Evolutionary conservation across 2,113 vertebrate species (phyloP).

Genomic region (Perca fluviatilis): DNA sequence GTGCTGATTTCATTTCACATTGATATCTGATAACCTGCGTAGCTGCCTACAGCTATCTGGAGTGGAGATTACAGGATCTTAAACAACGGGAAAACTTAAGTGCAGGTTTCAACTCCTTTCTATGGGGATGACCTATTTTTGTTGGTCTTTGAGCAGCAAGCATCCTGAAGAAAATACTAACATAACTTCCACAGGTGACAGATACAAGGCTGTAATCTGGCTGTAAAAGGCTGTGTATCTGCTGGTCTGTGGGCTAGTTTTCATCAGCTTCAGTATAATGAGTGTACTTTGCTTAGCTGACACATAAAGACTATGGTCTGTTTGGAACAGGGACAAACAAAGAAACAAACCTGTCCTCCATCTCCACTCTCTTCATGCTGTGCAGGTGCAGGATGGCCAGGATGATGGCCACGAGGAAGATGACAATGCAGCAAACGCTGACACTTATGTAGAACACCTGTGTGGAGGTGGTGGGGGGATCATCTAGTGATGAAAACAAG

Average conservation of each 20-base stretch:
- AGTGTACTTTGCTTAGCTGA: background rate
- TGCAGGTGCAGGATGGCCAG: conserved; percentile 97
- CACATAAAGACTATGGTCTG: background rate
- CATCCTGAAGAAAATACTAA: conserved; percentile 2
- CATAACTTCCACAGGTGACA: conserved; percentile 17
- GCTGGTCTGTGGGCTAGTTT: background rate
- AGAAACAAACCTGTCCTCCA: conserved; percentile 93
- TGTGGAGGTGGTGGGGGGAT: conserved; percentile 94
- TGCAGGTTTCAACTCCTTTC: conserved; percentile 37
- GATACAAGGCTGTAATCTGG: background rate
- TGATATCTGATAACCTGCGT: conserved; percentile 19
- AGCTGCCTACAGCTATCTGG: conserved; percentile 18
- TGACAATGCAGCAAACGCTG: conserved; percentile 97
- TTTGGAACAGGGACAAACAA: background rate
- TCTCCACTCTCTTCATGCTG: conserved; percentile 98
- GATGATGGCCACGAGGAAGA: conserved; percentile 98
- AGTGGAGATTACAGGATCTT: conserved; percentile 10
- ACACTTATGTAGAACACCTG: conserved; percentile 99
- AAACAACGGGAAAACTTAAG: conserved; percentile 15
- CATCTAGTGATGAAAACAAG: conserved; percentile 86
- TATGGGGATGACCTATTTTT: conserved; percentile 31
- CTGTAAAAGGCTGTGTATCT: too few species aligned
- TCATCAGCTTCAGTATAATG: background rate
- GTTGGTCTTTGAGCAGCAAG: conserved; percentile 1
- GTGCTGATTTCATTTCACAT: conserved; percentile 29